phyloP scores from a whole-genome alignment of 2,113 vertebrate species.

The Indicator maculatus region DNA sequence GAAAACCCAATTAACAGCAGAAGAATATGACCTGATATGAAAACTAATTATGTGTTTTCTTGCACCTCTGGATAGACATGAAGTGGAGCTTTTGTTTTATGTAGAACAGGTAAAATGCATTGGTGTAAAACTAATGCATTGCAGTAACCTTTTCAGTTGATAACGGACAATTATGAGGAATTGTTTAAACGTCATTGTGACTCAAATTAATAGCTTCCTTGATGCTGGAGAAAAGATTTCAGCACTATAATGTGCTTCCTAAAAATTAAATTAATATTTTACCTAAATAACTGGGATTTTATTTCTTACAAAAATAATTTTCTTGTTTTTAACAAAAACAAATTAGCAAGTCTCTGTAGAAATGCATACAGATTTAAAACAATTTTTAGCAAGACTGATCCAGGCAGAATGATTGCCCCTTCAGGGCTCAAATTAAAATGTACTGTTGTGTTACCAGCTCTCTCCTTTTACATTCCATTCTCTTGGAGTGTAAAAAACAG shows the following conservation, averaged over 20 bases:
- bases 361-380: background rate
- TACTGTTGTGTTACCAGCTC: background rate
- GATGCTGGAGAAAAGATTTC: background rate
- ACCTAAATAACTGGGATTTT: background rate
- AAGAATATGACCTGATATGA: background rate
- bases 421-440: constrained; percentile 1
- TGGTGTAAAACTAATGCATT: background rate
- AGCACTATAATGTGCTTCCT: background rate
- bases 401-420: constrained; percentile 1
- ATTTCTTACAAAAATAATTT: background rate
- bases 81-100: background rate
- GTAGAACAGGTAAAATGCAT: background rate
- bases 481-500: background rate
- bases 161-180: background rate
- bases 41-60: background rate
- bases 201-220: background rate
- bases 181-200: background rate
- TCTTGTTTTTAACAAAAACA: background rate
- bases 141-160: background rate
- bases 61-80: background rate
- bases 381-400: constrained; percentile 19
- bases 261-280: background rate
- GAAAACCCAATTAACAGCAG: background rate
- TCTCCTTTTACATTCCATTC: background rate
- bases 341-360: background rate